Percentiles rank a stretch among this genome's conserved stretches.
Conservation (phyloP, 2,797 vertebrate species). For the Pristis pectinata region DNA sequence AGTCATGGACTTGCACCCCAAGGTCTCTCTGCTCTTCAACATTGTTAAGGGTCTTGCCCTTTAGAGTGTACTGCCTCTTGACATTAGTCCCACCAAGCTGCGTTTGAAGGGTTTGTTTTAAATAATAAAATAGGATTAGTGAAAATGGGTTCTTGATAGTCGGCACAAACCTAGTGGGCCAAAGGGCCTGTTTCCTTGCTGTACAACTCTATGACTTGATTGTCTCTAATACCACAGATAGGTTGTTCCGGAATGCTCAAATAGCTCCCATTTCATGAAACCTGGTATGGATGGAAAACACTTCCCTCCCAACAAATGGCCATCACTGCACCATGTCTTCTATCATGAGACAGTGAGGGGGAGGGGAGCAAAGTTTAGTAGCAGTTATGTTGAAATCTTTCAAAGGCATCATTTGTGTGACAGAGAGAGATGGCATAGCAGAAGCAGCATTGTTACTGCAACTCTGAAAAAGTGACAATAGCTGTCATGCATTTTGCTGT, state of each 20-base stretch:
- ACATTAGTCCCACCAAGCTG: too few species aligned
- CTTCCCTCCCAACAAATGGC: background rate
- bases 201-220: too few species aligned
- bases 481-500: background rate
- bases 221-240: too few species aligned
- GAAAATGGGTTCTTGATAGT: too few species aligned
- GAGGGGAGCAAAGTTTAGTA: background rate
- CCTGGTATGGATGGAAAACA: background rate
- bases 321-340: background rate
- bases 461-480: background rate
- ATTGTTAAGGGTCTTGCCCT: too few species aligned
- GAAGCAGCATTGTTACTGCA: background rate
- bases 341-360: background rate
- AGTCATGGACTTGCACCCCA: too few species aligned
- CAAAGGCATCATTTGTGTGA: background rate
- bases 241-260: background rate
- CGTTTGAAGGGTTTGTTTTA: too few species aligned
- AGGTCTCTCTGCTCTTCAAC: too few species aligned
- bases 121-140: too few species aligned
- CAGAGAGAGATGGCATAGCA: background rate
- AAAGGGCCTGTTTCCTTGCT: too few species aligned
- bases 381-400: background rate
- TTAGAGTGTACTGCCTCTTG: too few species aligned
- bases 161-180: too few species aligned
- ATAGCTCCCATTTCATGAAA: background rate